These are phyloP conservation scores for Dromaius novaehollandiae DNA, from an alignment of 2,113 vertebrate genomes.

Conservation along the genomic window DNA sequence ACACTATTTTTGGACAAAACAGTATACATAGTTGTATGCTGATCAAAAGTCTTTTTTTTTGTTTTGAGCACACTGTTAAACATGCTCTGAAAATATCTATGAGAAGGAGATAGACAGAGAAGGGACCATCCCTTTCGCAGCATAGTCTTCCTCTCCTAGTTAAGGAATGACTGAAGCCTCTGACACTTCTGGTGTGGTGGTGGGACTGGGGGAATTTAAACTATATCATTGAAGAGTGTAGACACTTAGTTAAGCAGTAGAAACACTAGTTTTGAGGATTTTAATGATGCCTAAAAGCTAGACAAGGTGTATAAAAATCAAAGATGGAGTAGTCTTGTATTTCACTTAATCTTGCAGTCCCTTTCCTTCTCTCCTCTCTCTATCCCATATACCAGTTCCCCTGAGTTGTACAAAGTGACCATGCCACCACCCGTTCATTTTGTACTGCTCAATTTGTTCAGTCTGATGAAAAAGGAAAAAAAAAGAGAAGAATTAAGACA, in stretches of 20 bases:
- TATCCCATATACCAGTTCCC: too few species aligned
- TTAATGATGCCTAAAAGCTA: neutral
- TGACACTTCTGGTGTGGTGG: neutral
- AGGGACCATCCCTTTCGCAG: rapidly evolving
- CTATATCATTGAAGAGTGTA: too few species aligned
- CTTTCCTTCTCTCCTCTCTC: too few species aligned
- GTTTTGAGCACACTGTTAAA: neutral
- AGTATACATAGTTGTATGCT: neutral
- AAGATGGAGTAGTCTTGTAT: rapidly evolving
- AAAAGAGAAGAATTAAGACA: neutral
- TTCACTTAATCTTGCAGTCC: neutral
- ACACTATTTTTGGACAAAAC: too few species aligned
- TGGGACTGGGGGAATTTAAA: neutral
- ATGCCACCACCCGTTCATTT: too few species aligned
- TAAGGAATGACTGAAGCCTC: too few species aligned
- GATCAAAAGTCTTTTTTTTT: neutral
- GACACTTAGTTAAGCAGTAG: neutral
- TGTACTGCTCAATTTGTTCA: neutral
- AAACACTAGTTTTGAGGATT: neutral
- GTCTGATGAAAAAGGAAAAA: neutral
- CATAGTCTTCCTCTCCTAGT: neutral
- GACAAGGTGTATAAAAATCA: neutral
- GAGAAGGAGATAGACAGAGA: neutral
- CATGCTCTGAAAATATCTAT: rapidly evolving
- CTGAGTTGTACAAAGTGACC: too few species aligned